These are phyloP conservation scores for Apis laboriosa DNA, from an alignment of 1,140 invertebrate genomes.

Conservation along the genomic window DNA sequence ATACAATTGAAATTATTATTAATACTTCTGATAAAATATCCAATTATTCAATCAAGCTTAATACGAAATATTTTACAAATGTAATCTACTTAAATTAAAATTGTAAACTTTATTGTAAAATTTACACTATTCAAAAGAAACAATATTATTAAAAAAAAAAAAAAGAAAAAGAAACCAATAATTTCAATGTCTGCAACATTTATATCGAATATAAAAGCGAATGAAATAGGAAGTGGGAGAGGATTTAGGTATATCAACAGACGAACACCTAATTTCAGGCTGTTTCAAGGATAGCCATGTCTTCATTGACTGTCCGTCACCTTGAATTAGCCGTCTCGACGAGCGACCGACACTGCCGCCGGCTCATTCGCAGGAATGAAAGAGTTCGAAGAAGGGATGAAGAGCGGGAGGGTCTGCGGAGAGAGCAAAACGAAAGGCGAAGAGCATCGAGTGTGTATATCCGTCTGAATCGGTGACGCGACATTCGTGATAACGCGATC, in stretches of 20 bases:
- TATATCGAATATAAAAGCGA: too few relatives aligned
- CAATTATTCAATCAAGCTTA: too few relatives aligned
- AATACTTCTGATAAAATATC: too few relatives aligned
- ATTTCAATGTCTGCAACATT: not conserved
- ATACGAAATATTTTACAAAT: too few relatives aligned
- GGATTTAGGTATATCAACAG: slow-evolving; percentile 15
- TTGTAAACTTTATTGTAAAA: too few relatives aligned
- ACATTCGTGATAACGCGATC: not conserved
- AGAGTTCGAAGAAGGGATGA: slow-evolving; percentile 10
- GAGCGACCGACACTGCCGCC: not conserved
- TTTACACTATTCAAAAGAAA: too few relatives aligned
- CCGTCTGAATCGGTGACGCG: not conserved
- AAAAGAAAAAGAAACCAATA: not conserved
- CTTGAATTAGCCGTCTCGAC: slow-evolving; percentile 55
- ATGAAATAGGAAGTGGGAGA: not conserved
- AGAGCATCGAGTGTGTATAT: not conserved
- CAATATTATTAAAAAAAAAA: not conserved
- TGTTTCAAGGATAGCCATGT: slow-evolving; percentile 34
- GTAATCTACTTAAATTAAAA: too few relatives aligned
- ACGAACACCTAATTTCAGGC: slow-evolving; percentile 48
- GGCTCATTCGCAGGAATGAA: slow-evolving; percentile 12
- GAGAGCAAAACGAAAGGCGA: not conserved
- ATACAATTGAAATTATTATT: too few relatives aligned
- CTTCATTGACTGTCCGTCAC: slow-evolving; percentile 55
- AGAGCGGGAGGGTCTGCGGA: too few relatives aligned